Evolutionary conservation across 2,888 invertebrate genomes (phyloP).

Genomic region (Andrena bicolor): DNA sequence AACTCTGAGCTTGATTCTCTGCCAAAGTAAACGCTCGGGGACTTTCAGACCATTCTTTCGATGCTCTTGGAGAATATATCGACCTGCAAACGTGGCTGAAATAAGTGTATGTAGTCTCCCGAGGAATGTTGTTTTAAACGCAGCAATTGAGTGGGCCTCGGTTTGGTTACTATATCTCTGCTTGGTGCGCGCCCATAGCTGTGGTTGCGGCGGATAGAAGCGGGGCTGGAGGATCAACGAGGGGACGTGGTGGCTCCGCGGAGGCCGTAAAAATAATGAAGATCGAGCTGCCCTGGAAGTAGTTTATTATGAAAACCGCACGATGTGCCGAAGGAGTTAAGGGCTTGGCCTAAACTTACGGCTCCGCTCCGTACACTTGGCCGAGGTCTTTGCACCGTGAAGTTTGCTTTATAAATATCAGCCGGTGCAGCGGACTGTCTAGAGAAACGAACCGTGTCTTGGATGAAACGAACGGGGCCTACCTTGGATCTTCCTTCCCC

Average conservation of each 20-base stretch:
- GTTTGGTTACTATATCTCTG: no score
- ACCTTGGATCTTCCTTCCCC: constrained; percentile 12
- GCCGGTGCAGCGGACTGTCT: constrained; percentile 69
- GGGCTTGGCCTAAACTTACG: constrained; percentile 68
- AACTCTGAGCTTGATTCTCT: no score
- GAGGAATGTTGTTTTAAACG: no score
- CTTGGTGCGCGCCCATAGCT: not conserved
- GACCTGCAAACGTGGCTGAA: no score
- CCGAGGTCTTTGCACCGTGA: constrained; percentile 73
- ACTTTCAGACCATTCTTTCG: no score
- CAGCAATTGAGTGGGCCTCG: no score
- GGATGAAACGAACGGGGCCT: constrained; percentile 53
- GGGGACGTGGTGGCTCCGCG: constrained; percentile 22
- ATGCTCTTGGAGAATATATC: no score
- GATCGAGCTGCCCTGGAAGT: constrained; percentile 58
- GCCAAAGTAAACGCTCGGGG: no score
- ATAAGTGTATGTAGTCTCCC: no score
- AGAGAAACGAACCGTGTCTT: constrained; percentile 68
- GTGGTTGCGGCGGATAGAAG: not conserved
- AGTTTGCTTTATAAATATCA: constrained; percentile 79
- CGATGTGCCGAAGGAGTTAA: constrained; percentile 74
- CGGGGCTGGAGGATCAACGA: constrained; percentile 29
- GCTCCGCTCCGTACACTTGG: constrained; percentile 40
- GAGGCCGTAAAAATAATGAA: constrained; percentile 57
- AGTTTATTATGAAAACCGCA: constrained; percentile 64